Conservation (phyloP, 2,888 invertebrate genomes). For the Xestia sexstrigata region DNA sequence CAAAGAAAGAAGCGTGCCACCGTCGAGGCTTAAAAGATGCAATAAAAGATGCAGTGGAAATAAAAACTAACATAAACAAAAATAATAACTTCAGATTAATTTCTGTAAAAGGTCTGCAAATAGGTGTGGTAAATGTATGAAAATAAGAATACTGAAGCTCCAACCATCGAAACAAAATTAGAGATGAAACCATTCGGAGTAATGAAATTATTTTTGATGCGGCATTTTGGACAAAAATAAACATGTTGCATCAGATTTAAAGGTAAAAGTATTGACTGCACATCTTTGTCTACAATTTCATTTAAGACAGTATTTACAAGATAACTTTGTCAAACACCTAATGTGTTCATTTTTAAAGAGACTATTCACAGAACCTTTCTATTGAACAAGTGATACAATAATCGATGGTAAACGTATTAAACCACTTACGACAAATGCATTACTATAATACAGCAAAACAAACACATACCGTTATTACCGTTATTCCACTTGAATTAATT, state of each 20-base stretch:
- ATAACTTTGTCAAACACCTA: neutral
- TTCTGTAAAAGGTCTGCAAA: neutral
- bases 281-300: conserved; percentile 49
- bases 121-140: neutral
- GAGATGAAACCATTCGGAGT: conserved; percentile 25
- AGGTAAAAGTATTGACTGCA: conserved; percentile 55
- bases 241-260: conserved; percentile 50
- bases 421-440: neutral
- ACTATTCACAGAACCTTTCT: too few relatives aligned
- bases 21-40: too few relatives aligned
- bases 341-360: conserved; percentile 3
- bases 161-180: conserved; percentile 15
- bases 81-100: rapidly evolving
- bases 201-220: conserved; percentile 51
- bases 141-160: neutral
- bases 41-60: conserved; percentile 8
- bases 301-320: conserved; percentile 1
- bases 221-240: conserved; percentile 46
- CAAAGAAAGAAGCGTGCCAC: too few relatives aligned
- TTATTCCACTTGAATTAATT: too few relatives aligned
- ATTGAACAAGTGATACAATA: too few relatives aligned
- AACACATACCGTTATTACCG: too few relatives aligned
- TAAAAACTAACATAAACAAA: neutral
- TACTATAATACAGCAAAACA: neutral
- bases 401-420: neutral